Evolutionary conservation across 2,113 vertebrate species (phyloP).

Genomic region (Himantopus leucocephalus): DNA sequence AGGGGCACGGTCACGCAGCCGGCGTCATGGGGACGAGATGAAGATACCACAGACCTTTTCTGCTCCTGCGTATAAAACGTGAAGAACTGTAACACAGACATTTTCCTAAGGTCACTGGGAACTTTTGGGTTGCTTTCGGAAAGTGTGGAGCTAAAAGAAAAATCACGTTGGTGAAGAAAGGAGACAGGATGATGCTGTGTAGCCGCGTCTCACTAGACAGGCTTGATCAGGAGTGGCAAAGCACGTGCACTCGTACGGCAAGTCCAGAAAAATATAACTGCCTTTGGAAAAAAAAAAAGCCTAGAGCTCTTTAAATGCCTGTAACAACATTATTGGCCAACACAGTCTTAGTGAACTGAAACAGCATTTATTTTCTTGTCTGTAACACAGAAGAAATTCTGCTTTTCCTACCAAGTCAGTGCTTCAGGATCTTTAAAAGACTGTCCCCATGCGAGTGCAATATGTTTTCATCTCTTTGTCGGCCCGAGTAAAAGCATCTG

Average conservation of each 20-base stretch:
- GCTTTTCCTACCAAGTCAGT: neutral
- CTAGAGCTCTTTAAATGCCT: neutral
- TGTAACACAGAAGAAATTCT: neutral
- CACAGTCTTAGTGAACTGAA: neutral
- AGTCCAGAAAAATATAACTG: neutral
- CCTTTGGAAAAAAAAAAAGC: neutral
- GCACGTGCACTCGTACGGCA: neutral
- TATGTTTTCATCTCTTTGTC: neutral
- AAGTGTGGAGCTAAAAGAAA: neutral
- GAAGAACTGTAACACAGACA: neutral
- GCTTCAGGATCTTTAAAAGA: neutral
- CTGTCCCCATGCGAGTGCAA: neutral
- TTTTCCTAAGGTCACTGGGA: neutral
- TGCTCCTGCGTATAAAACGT: neutral
- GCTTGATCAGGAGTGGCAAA: neutral
- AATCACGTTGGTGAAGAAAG: neutral
- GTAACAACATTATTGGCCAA: neutral
- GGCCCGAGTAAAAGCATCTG: neutral
- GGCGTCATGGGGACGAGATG: accelerated
- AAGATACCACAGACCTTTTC: neutral
- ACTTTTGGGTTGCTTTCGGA: neutral
- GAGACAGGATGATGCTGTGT: neutral
- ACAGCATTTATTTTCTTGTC: neutral
- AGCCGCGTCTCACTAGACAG: neutral
- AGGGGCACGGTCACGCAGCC: neutral